Evolutionary conservation across 2,888 invertebrate species (phyloP), one percentile per base, ranked within the genome.

Genomic region (Listrodromus nycthemerus): DNA sequence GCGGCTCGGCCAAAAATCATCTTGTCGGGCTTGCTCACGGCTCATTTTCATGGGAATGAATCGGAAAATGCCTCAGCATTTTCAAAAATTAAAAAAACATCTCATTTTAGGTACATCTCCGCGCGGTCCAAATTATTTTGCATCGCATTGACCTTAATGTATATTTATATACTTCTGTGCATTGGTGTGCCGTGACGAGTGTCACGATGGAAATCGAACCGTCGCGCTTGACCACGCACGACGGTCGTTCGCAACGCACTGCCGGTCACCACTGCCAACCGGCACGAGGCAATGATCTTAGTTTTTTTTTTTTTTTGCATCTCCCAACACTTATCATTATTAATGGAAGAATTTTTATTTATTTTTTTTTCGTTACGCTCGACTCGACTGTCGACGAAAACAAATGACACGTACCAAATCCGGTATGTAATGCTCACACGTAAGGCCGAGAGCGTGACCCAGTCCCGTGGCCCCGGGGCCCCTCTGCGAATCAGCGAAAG

Each of bases 211-310:
- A 71, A 65, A 52, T 71, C 41, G 77, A 69, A 27, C 71, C n/a
- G 70, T 79, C 79, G 37, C 78, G 82, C 78, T 82, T 69, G 80
- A 85, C 80, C 67, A 77, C 65, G 61, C 82, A 77, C 75, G 83
- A 85, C 85, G 86, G 85, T 85, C 83, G 80, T 82, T 83, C 83
- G 76, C 24, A 45, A 86, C 75, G 84, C 86, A 58, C 58, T 67
- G 67, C 16, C 45, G 67, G 65, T 30, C 79, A 85, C 73, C 85
- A 79, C 78, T 86, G 86, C 61, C 86, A 86, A 84, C 69, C 66
- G 37, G 69, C 58, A 37, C 33, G 19, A 78, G 78, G 67, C 76
- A 30, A 63, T 74, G 45, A 50, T 74, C 21, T 74, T 74, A 10
- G 19, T 16, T 30, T 41, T 13, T 41, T 45, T 41, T 13, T 41